Evolutionary conservation across 2,113 vertebrate genomes (phyloP), one percentile per base, ranked within the genome.

Genomic region (Limanda limanda): DNA sequence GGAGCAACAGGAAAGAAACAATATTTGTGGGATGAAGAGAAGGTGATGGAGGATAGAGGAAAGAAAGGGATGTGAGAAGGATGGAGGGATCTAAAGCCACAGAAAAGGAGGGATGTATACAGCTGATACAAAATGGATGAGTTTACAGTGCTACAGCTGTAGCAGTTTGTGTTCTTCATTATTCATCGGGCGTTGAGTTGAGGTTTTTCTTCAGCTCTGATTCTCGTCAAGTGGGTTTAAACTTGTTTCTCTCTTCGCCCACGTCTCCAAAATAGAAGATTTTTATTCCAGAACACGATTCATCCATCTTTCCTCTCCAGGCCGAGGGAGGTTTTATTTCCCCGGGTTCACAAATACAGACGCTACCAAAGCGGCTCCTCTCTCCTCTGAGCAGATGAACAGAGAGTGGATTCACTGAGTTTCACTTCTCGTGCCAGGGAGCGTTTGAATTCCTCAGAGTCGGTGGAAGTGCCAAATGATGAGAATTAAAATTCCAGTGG

Each of bases 101-200:
- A 31, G 31, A 9, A 13, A 27, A 35, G 5, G 9, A 54, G 10
- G 14, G n/a, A n/a, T n/a, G n/a, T n/a, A n/a, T n/a, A n/a, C n/a
- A n/a, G 23, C 7, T 17, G 54, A 76, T 78, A 6, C 6, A 81
- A 71, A 82, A 81, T 81, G 51, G 20, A 84, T 81, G 80, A 78
- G 63, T 74, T 71, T 81, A 59, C 56, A 60, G 20, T 21, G 37
- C 68, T 74, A 74, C 79, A 83, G 74, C 71, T 73, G 83, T 51
- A 74, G 69, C 54, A 74, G 68, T 84, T 84, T 65, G 52, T 65
- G 52, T 52, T 65, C 45, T 84, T 45, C 68, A 81, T 86, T 74
- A 81, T 86, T 86, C 71, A 84, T 81, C 0, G 2, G 23, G 20
- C 20, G n/a, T 24, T 31, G 42, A 62, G 71, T n/a, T 60, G 20